phyloP scores from a whole-genome alignment of 1,140 invertebrate genomes.

The Drosophila pectinifera region DNA sequence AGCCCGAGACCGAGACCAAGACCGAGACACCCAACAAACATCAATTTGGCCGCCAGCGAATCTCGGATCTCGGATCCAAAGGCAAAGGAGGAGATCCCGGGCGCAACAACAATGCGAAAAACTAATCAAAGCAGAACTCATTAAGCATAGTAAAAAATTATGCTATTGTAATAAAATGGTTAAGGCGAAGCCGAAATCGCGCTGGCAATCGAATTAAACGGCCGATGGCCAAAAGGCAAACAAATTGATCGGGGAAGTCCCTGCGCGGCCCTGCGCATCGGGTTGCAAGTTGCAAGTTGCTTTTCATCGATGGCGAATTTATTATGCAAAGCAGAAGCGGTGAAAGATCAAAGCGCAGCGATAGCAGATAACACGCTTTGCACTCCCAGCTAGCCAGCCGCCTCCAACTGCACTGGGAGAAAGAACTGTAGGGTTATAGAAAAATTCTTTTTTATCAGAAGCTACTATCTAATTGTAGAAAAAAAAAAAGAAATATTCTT shows the following conservation, averaged over 20 bases:
- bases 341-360: conserved; percentile 82
- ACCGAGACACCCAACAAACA: conserved; percentile 70
- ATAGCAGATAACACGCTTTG: conserved; percentile 78
- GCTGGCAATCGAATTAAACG: conserved; percentile 81
- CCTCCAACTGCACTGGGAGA: conserved; percentile 7
- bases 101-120: conserved; percentile 67
- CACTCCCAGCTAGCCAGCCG: conserved; percentile 17
- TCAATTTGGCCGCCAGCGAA: conserved; percentile 55
- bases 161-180: conserved; percentile 82
- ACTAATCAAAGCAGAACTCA: conserved; percentile 83
- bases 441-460: too few species aligned
- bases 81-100: conserved; percentile 12
- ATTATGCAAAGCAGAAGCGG: conserved; percentile 84
- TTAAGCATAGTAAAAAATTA: conserved; percentile 83
- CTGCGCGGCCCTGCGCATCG: conserved; percentile 35
- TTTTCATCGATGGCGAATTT: conserved; percentile 83
- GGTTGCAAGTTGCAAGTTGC: conserved; percentile 76
- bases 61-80: conserved; percentile 15
- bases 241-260: conserved; percentile 81
- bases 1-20: conserved; percentile 6
- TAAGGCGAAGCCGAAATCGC: conserved; percentile 73
- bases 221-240: conserved; percentile 75
- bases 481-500: too few species aligned
- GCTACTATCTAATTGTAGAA: too few species aligned
- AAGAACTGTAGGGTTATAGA: neutral